phyloP scores from a whole-genome alignment of 1,140 invertebrate genomes.

The Drosophila carrolli region DNA sequence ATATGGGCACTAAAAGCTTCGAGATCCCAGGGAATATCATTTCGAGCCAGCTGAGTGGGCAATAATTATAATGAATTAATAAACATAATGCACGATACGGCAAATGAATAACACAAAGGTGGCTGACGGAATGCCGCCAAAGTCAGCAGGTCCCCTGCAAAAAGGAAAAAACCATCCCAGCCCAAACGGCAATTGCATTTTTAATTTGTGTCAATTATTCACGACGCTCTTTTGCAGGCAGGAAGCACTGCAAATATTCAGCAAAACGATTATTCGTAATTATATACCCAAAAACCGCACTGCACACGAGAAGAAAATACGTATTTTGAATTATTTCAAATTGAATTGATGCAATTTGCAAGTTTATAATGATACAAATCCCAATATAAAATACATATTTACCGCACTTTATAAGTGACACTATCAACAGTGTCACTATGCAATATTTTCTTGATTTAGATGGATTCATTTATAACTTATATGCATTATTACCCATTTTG shows the following conservation, averaged over 20 bases:
- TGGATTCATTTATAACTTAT: no score
- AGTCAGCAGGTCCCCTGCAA: background rate
- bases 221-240: slow-evolving; percentile 14
- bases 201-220: slow-evolving; percentile 47
- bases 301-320: background rate
- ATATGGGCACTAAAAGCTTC: slow-evolving; percentile 21
- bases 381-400: no score
- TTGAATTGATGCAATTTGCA: background rate
- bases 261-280: slow-evolving; percentile 12
- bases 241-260: background rate
- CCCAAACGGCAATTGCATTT: slow-evolving; percentile 50
- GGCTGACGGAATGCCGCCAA: background rate
- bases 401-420: no score
- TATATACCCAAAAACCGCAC: background rate
- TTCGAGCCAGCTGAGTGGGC: slow-evolving; percentile 1
- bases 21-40: background rate
- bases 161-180: background rate
- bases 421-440: no score
- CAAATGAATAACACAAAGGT: slow-evolving; percentile 10
- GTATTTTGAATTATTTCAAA: no score
- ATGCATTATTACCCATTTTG: background rate
- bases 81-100: slow-evolving; percentile 29
- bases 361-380: no score
- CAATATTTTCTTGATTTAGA: no score
- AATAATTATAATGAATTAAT: slow-evolving; percentile 69